Percentiles rank a stretch among this genome's conserved stretches.
These are phyloP conservation scores for Cirrhinus mrigala DNA, from an alignment of 2,797 vertebrate genomes.

Conservation along the genomic window DNA sequence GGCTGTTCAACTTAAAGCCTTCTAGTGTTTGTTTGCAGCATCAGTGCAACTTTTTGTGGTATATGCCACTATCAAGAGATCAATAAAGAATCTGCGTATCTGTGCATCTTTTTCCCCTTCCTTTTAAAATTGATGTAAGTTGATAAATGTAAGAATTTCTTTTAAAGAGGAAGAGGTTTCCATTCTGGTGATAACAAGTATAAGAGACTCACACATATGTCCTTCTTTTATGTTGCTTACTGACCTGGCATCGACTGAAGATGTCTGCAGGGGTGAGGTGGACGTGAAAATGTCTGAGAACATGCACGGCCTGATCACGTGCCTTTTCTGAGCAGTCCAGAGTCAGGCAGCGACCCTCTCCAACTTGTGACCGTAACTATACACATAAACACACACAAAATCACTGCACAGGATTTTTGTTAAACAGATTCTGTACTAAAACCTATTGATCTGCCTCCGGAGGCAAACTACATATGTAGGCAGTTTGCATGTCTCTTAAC, in stretches of 20 bases:
- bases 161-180: constrained; percentile 23
- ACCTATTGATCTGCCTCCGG: not conserved
- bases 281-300: constrained; percentile 87
- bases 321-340: constrained; percentile 87
- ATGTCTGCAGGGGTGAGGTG: constrained; percentile 77
- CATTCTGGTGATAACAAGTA: constrained; percentile 9
- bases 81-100: not conserved
- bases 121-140: not conserved
- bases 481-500: not conserved
- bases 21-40: not conserved
- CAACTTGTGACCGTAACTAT: constrained; percentile 87
- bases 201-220: not conserved
- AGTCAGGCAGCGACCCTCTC: constrained; percentile 83
- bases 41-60: not conserved
- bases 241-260: constrained; percentile 93
- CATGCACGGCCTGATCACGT: constrained; percentile 81
- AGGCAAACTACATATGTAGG: not conserved
- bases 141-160: not conserved
- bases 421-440: constrained; percentile 14
- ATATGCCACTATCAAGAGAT: not conserved
- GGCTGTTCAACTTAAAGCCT: not conserved
- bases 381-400: not conserved
- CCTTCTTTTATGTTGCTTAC: too few species aligned
- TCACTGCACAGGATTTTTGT: not conserved
- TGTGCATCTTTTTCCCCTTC: not conserved